These are phyloP conservation scores for Ondatra zibethicus DNA, from an alignment of 2,113 vertebrate species.

Conservation along the genomic window DNA sequence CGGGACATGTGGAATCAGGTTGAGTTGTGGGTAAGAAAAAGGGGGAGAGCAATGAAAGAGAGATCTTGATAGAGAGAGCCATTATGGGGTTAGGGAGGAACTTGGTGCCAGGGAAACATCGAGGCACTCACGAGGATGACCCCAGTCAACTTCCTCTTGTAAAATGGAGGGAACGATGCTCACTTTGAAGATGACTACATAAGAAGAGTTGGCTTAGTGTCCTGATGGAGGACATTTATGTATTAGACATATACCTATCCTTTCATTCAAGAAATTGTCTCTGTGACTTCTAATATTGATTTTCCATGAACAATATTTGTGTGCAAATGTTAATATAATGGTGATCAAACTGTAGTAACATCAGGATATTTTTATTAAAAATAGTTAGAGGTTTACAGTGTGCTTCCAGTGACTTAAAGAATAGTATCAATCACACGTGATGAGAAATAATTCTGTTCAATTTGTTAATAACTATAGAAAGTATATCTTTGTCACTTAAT, in stretches of 20 bases:
- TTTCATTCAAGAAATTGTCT: constrained; percentile 36
- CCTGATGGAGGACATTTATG: not conserved
- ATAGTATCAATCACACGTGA: not conserved
- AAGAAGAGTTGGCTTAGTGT: not conserved
- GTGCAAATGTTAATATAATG: constrained; percentile 8
- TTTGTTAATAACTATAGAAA: constrained; percentile 53
- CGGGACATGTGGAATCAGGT: no score
- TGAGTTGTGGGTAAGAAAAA: no score
- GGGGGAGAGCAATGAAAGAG: no score
- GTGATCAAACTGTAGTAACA: constrained; percentile 49
- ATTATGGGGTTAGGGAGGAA: no score
- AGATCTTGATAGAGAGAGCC: no score
- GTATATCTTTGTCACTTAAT: constrained; percentile 41
- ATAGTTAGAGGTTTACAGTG: not conserved
- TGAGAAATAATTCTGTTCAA: constrained; percentile 49
- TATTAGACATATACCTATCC: not conserved
- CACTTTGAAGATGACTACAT: not conserved
- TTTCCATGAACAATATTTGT: constrained; percentile 28
- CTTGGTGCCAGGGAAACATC: no score
- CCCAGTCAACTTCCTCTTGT: not conserved
- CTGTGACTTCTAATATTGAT: constrained; percentile 6
- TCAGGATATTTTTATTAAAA: constrained; percentile 27
- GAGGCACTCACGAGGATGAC: no score
- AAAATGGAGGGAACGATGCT: not conserved
- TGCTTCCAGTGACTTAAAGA: constrained; percentile 63